Percentiles rank a stretch among this genome's conserved stretches.
These are phyloP conservation scores for Ephestia elutella DNA, from an alignment of 1,140 invertebrate species.

Conservation along the genomic window DNA sequence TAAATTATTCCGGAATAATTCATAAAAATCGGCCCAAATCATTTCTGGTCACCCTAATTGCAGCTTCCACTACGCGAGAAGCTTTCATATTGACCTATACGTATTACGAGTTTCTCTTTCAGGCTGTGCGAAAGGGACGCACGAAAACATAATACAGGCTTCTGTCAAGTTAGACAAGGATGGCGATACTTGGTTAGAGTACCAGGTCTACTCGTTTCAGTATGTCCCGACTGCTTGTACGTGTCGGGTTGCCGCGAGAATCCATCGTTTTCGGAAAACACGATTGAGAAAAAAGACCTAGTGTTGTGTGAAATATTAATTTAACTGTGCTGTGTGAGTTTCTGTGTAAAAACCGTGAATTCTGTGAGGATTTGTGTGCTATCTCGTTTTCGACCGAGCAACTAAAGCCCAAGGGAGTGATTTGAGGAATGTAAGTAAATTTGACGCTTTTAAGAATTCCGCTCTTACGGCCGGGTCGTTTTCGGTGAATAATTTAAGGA, in stretches of 20 bases:
- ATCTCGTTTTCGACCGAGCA: not conserved
- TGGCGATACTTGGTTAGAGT: slow-evolving; percentile 35
- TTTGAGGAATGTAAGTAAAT: slow-evolving; percentile 36
- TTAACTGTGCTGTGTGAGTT: slow-evolving; percentile 9
- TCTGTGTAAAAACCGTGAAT: slow-evolving; percentile 18
- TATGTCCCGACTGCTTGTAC: slow-evolving; percentile 41
- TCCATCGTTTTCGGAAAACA: slow-evolving; percentile 11
- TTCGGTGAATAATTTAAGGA: not conserved
- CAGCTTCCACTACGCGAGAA: slow-evolving; percentile 69
- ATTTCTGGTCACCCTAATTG: slow-evolving; percentile 50
- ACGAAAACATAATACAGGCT: slow-evolving; percentile 20
- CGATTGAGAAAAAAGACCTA: not conserved
- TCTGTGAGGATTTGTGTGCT: not conserved
- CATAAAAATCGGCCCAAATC: not conserved
- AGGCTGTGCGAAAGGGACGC: slow-evolving; percentile 49
- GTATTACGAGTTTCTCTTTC: slow-evolving; percentile 67
- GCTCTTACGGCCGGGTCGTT: not conserved
- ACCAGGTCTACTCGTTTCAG: slow-evolving; percentile 59
- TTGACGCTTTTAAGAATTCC: slow-evolving; percentile 19
- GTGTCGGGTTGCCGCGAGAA: slow-evolving; percentile 34
- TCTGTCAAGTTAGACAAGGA: slow-evolving; percentile 32
- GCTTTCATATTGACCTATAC: slow-evolving; percentile 73
- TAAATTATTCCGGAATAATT: not conserved
- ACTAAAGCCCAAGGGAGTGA: slow-evolving; percentile 17
- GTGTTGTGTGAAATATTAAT: slow-evolving; percentile 4